A percentile compares a stretch with the other conserved stretches of the same genome.
phyloP scores from a whole-genome alignment of 2,113 vertebrate genomes.

The Heterocephalus glaber region DNA sequence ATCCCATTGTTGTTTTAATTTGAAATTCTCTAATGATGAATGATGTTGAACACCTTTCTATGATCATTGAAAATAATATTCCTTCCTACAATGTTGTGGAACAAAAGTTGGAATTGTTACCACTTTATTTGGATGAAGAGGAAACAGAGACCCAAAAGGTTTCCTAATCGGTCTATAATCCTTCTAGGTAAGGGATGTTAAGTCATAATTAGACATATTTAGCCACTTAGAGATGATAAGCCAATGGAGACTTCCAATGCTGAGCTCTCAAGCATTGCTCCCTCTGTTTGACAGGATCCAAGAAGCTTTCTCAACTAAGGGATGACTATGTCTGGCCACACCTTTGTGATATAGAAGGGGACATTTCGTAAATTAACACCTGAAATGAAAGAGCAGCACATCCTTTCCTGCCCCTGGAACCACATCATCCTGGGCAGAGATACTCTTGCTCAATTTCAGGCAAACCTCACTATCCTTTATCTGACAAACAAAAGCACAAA shows the following conservation, averaged over 20 bases:
- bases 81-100: background rate
- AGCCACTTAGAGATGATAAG: background rate
- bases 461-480: background rate
- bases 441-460: background rate
- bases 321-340: background rate
- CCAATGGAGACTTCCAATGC: background rate
- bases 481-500: constrained; percentile 9
- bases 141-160: background rate
- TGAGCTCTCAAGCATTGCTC: background rate
- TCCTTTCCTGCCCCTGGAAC: background rate
- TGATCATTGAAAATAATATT: constrained; percentile 19
- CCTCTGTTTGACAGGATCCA: background rate
- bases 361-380: background rate
- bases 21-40: background rate
- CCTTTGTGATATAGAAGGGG: background rate
- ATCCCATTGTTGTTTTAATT: background rate
- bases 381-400: background rate
- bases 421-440: background rate
- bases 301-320: background rate
- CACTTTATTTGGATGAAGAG: background rate
- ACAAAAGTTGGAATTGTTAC: background rate
- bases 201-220: background rate
- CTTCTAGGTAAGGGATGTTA: background rate
- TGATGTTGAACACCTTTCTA: background rate
- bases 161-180: background rate